Conservation (phyloP, 2,888 invertebrate genomes). For the Apamea anceps region DNA sequence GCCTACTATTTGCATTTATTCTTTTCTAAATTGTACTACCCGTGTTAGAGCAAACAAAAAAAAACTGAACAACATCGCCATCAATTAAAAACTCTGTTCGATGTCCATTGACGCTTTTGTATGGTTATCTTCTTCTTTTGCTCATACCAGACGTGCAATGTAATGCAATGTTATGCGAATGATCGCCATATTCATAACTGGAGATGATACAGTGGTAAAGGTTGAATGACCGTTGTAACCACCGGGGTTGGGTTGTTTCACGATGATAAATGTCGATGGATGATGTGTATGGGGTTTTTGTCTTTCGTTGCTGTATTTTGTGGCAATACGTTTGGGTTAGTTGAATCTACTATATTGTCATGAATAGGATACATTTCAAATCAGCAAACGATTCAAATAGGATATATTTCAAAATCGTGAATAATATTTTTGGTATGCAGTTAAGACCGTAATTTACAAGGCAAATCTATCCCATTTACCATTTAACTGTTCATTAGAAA, state of each 20-base stretch:
- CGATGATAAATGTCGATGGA: constrained; percentile 60
- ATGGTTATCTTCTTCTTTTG: not conserved
- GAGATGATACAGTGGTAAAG: constrained; percentile 21
- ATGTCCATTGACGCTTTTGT: constrained; percentile 14
- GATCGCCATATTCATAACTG: constrained; percentile 32
- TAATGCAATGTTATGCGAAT: constrained; percentile 29
- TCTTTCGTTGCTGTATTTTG: constrained; percentile 25
- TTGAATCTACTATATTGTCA: not conserved
- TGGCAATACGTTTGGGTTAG: constrained; percentile 39
- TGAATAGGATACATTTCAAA: not conserved
- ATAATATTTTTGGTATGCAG: not conserved
- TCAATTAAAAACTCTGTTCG: not conserved
- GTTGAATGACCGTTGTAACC: constrained; percentile 56
- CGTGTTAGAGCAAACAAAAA: constrained; percentile 28
- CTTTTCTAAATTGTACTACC: constrained; percentile 49
- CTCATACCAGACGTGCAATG: constrained; percentile 40
- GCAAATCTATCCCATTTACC: not conserved
- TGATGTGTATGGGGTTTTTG: constrained; percentile 54
- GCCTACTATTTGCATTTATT: constrained; percentile 52
- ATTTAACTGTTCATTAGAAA: not conserved
- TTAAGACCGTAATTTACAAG: not conserved
- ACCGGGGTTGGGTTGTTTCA: constrained; percentile 53
- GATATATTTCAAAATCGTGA: not conserved
- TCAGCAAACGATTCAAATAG: too few relatives aligned
- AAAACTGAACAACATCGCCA: not conserved